Evolutionary conservation across 2,888 invertebrate species (phyloP).

Genomic region (Schrankia costaestrigalis): DNA sequence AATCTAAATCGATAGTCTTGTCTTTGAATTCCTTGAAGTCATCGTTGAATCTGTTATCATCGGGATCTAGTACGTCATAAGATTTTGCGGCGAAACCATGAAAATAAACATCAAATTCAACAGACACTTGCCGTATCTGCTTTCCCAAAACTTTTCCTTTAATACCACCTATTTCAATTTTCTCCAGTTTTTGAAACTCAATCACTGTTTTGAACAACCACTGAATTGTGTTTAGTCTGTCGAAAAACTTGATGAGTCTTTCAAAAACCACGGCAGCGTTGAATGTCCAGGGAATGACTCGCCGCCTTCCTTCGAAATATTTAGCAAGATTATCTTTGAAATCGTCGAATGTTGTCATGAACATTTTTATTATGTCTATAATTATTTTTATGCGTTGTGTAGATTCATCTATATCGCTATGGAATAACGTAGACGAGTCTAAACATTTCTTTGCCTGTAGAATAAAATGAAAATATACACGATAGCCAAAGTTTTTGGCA

Average conservation of each 20-base stretch:
- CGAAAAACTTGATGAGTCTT: slow-evolving; percentile 88
- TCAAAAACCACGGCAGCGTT: slow-evolving; percentile 90
- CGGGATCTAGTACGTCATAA: slow-evolving; percentile 93
- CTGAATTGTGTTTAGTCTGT: slow-evolving; percentile 87
- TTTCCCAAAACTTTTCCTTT: slow-evolving; percentile 90
- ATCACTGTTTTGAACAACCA: slow-evolving; percentile 95
- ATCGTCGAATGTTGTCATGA: slow-evolving; percentile 83
- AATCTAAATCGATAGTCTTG: slow-evolving; percentile 92
- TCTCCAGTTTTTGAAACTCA: slow-evolving; percentile 96
- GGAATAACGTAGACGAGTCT: slow-evolving; percentile 95
- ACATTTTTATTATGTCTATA: slow-evolving; percentile 83
- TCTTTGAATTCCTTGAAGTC: slow-evolving; percentile 92
- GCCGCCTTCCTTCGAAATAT: slow-evolving; percentile 84
- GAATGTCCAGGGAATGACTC: slow-evolving; percentile 87
- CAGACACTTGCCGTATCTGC: slow-evolving; percentile 88
- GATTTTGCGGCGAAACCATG: slow-evolving; percentile 91
- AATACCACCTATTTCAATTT: slow-evolving; percentile 95
- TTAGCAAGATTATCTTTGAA: slow-evolving; percentile 84
- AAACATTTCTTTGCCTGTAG: slow-evolving; percentile 91
- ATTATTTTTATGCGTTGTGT: slow-evolving; percentile 88
- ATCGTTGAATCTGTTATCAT: slow-evolving; percentile 89
- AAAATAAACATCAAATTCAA: slow-evolving; percentile 91
- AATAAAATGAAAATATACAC: no score
- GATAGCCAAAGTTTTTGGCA: no score
- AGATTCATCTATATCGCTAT: slow-evolving; percentile 96